Evolutionary conservation across 2,888 invertebrate species (phyloP).

Genomic region (Scrobipalpa costella): DNA sequence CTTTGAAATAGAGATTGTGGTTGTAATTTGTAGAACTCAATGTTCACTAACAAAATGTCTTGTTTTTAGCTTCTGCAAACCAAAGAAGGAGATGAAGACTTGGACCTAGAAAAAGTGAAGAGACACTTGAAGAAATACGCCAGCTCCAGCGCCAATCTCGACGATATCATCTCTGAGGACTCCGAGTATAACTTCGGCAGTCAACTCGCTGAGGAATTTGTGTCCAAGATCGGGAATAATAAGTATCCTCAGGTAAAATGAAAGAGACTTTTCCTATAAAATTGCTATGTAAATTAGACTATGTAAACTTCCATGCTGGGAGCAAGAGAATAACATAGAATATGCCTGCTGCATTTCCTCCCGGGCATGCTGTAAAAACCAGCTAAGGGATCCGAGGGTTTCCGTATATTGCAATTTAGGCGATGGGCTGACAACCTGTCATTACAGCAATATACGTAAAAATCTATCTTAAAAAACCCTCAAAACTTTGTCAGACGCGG

Average conservation of each 20-base stretch:
- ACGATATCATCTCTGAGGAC: slow-evolving; percentile 92
- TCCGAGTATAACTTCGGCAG: slow-evolving; percentile 96
- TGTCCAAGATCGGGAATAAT: slow-evolving; percentile 87
- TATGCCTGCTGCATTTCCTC: too few species aligned
- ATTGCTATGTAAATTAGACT: too few species aligned
- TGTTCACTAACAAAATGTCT: neutral
- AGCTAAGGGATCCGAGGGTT: too few species aligned
- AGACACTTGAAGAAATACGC: slow-evolving; percentile 82
- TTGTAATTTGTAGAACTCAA: neutral
- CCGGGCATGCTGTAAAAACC: too few species aligned
- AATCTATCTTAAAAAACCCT: too few species aligned
- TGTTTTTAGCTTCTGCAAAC: slow-evolving; percentile 59
- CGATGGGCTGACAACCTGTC: too few species aligned
- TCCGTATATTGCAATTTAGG: too few species aligned
- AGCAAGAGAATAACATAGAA: too few species aligned
- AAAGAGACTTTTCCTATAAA: too few species aligned
- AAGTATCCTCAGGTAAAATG: slow-evolving; percentile 83
- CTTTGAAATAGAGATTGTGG: neutral
- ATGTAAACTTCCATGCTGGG: too few species aligned
- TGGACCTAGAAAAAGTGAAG: slow-evolving; percentile 86
- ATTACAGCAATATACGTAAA: too few species aligned
- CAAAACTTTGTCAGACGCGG: too few species aligned
- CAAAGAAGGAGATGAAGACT: slow-evolving; percentile 49
- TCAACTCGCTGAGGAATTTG: slow-evolving; percentile 89
- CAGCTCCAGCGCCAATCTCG: slow-evolving; percentile 78